phyloP scores from a whole-genome alignment of 2,888 invertebrate genomes.

The Trimorus sp. region DNA sequence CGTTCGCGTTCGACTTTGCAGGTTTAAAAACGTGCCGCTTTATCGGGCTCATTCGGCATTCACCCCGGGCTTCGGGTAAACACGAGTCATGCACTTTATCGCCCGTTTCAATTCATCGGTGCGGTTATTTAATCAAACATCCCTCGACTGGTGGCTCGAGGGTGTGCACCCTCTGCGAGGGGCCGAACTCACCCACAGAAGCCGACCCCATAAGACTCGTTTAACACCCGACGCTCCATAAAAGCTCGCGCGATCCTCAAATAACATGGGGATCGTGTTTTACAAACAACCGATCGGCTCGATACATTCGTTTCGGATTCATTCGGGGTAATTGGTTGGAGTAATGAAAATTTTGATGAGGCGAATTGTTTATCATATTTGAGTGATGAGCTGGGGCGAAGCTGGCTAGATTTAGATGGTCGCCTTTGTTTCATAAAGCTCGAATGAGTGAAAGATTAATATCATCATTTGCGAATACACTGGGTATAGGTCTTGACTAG shows the following conservation, averaged over 20 bases:
- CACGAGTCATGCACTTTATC: constrained; percentile 80
- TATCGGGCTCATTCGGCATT: constrained; percentile 65
- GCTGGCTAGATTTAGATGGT: too few species aligned
- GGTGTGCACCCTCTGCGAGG: constrained; percentile 70
- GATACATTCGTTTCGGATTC: constrained; percentile 72
- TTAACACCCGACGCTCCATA: constrained; percentile 68
- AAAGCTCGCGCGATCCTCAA: constrained; percentile 65
- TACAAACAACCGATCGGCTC: constrained; percentile 75
- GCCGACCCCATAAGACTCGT: constrained; percentile 70
- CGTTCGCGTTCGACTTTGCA: constrained; percentile 28
- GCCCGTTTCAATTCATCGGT: constrained; percentile 80
- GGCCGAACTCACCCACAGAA: constrained; percentile 74
- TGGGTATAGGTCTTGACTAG: too few species aligned
- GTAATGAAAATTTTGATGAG: too few species aligned
- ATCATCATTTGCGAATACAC: too few species aligned
- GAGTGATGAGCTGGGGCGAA: too few species aligned
- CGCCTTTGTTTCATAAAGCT: too few species aligned
- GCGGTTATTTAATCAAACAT: constrained; percentile 82
- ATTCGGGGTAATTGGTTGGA: too few species aligned
- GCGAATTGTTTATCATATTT: too few species aligned
- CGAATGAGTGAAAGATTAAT: too few species aligned
- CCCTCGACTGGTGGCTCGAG: constrained; percentile 70
- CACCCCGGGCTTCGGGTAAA: constrained; percentile 68
- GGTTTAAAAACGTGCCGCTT: constrained; percentile 36
- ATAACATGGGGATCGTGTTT: constrained; percentile 74